A percentile compares a stretch with the other conserved stretches of the same genome.
Evolutionary conservation across 1,140 invertebrate species (phyloP).

Genomic region (Venturia canescens): DNA sequence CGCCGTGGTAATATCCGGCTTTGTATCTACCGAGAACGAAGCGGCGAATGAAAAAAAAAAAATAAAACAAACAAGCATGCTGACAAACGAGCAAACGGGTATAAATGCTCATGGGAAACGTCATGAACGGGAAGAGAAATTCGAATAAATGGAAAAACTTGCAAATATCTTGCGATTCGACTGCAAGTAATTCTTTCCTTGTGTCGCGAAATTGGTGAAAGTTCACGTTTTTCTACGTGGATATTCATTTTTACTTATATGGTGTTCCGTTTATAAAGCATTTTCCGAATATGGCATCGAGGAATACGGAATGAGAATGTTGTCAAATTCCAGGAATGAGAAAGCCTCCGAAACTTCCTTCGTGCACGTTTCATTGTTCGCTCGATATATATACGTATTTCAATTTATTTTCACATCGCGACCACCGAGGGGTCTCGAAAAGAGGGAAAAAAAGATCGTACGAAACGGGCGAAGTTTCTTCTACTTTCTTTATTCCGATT

Average conservation of each 20-base stretch:
- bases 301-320: not conserved
- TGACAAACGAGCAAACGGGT: no score
- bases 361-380: no score
- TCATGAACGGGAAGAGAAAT: constrained; percentile 16
- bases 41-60: constrained; percentile 12
- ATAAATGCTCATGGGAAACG: not conserved
- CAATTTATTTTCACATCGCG: no score
- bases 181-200: no score
- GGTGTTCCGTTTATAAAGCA: no score
- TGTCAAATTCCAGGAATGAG: no score
- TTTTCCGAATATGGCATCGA: not conserved
- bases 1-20: constrained; percentile 61
- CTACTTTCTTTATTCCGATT: no score
- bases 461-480: no score
- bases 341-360: not conserved
- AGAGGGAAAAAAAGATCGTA: no score
- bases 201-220: not conserved
- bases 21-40: constrained; percentile 62
- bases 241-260: not conserved
- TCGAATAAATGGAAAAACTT: not conserved
- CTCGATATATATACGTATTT: no score
- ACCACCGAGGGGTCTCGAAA: no score
- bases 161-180: not conserved
- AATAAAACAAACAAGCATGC: no score
- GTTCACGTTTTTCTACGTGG: not conserved